Percentiles rank a stretch among this genome's conserved stretches.
Conservation (phyloP, 2,797 vertebrate species). For the Tapera naevia region DNA sequence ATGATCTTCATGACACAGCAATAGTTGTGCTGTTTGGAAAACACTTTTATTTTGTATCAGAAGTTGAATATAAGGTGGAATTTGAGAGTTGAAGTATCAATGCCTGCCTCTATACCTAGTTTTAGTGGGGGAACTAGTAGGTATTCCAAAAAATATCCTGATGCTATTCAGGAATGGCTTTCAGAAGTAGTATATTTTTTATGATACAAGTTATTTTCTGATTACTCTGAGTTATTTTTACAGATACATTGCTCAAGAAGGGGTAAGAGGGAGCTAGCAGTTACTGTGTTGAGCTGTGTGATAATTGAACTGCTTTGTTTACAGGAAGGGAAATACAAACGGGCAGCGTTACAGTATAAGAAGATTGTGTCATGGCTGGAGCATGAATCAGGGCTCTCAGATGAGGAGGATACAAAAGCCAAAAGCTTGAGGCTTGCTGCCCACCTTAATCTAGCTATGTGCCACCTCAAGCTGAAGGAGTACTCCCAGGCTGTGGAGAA, state of each 20-base stretch:
- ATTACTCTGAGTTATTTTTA: background rate
- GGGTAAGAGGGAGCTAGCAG: background rate
- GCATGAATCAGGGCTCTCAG: conserved; percentile 83
- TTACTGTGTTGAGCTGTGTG: background rate
- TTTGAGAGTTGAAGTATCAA: background rate
- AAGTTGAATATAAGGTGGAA: background rate
- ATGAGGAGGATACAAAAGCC: conserved; percentile 82
- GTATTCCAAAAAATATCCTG: background rate
- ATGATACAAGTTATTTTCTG: background rate
- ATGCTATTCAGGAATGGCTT: background rate
- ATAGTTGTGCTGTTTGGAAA: background rate
- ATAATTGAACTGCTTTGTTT: background rate
- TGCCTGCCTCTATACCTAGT: background rate
- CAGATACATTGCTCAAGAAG: background rate
- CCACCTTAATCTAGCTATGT: conserved; percentile 95
- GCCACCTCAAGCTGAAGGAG: conserved; percentile 92
- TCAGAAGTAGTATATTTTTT: background rate
- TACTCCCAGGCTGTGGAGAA: conserved; percentile 85
- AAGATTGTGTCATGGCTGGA: conserved; percentile 95
- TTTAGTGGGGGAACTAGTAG: background rate
- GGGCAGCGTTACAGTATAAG: conserved; percentile 91
- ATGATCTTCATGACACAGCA: background rate
- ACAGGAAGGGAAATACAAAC: conserved; percentile 92
- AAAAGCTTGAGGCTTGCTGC: conserved; percentile 89
- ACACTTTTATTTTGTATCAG: background rate